phyloP scores from a whole-genome alignment of 2,888 invertebrate species.

The Eristalis intricaria region DNA sequence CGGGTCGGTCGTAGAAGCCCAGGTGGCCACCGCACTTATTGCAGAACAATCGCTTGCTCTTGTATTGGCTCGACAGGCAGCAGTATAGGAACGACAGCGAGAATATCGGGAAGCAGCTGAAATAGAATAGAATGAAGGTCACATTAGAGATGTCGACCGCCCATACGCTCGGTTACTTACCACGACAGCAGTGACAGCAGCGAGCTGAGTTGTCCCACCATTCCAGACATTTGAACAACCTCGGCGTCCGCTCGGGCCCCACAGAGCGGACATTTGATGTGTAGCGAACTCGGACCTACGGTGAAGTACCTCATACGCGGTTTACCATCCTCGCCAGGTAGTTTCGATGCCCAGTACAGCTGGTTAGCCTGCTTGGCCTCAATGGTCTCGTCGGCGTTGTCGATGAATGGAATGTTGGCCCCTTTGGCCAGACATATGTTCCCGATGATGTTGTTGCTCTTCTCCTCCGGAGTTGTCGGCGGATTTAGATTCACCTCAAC shows the following conservation, averaged over 20 bases:
- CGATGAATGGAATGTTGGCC: constrained; percentile 57
- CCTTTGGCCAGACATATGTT: constrained; percentile 55
- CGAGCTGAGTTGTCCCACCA: constrained; percentile 76
- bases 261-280: constrained; percentile 78
- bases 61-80: constrained; percentile 77
- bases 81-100: constrained; percentile 77
- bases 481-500: constrained; percentile 75
- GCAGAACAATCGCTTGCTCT: constrained; percentile 78
- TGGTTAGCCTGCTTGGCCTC: constrained; percentile 52
- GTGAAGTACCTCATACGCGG: constrained; percentile 77
- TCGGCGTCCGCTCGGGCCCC: constrained; percentile 76
- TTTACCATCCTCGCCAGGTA: constrained; percentile 72
- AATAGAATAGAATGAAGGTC: constrained; percentile 13
- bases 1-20: constrained; percentile 78
- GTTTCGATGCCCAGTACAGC: constrained; percentile 56
- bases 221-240: constrained; percentile 77
- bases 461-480: constrained; percentile 72
- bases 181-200: constrained; percentile 77
- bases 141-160: neutral
- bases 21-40: constrained; percentile 79
- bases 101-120: constrained; percentile 79
- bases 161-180: constrained; percentile 70
- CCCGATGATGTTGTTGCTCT: constrained; percentile 60
- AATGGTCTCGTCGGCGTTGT: constrained; percentile 49
- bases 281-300: constrained; percentile 78